Evolutionary conservation across 2,797 vertebrate species (phyloP).

Genomic region (Iguana delicatissima): DNA sequence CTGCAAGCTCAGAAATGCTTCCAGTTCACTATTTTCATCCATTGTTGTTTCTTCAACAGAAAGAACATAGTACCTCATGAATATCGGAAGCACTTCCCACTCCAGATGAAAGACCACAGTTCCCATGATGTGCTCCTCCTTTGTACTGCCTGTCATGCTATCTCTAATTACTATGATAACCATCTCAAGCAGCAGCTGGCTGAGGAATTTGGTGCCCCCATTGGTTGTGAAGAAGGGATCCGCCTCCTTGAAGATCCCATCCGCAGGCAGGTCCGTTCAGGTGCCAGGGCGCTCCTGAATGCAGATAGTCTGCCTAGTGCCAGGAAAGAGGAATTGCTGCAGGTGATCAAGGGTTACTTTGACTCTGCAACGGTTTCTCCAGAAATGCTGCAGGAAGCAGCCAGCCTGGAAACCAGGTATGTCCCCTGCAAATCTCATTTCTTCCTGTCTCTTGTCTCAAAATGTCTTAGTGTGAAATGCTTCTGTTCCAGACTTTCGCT

Average conservation of each 20-base stretch:
- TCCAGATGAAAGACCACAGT: slow-evolving; percentile 98
- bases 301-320: slow-evolving; percentile 86
- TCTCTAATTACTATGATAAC: slow-evolving; percentile 93
- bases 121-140: slow-evolving; percentile 97
- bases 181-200: slow-evolving; percentile 93
- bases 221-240: slow-evolving; percentile 92
- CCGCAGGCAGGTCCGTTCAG: slow-evolving; percentile 91
- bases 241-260: slow-evolving; percentile 90
- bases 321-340: slow-evolving; percentile 86
- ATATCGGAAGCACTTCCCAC: slow-evolving; percentile 95
- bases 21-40: neutral
- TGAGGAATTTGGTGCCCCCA: slow-evolving; percentile 88
- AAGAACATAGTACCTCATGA: slow-evolving; percentile 97
- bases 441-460: neutral
- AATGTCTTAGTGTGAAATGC: neutral
- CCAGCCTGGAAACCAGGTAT: slow-evolving; percentile 92
- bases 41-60: slow-evolving; percentile 76
- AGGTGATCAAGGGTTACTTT: slow-evolving; percentile 84
- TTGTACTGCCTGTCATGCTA: slow-evolving; percentile 93
- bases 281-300: slow-evolving; percentile 90
- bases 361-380: slow-evolving; percentile 76
- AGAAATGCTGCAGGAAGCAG: slow-evolving; percentile 86
- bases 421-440: neutral
- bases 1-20: neutral
- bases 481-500: neutral